Percentiles rank a stretch among this genome's conserved stretches.
These are phyloP conservation scores for Eremophila alpestris DNA, from an alignment of 2,797 vertebrate genomes.

Conservation along the genomic window DNA sequence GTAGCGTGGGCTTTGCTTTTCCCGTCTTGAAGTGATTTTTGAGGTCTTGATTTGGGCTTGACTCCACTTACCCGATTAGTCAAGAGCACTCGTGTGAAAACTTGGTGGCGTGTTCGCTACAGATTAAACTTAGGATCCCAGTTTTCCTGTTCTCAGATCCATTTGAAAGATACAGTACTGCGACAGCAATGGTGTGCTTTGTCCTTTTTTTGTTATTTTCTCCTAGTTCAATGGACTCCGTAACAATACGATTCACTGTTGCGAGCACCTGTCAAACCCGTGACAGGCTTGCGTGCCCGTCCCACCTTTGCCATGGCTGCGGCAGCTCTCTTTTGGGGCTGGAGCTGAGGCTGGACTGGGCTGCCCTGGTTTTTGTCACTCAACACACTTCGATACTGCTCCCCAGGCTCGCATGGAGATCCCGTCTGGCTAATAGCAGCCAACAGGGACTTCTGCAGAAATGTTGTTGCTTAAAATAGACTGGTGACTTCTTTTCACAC, in stretches of 20 bases:
- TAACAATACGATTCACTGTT: neutral
- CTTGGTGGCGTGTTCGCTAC: neutral
- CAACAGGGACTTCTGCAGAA: conserved; percentile 5
- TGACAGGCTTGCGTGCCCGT: neutral
- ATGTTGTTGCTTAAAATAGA: conserved; percentile 43
- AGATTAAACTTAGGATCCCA: neutral
- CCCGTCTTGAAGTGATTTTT: neutral
- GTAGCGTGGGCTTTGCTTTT: neutral
- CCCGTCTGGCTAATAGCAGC: conserved; percentile 7
- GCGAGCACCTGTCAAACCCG: neutral
- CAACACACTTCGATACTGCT: neutral
- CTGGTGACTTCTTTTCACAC: conserved; percentile 3
- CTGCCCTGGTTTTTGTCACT: conserved; percentile 30
- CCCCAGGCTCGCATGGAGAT: neutral
- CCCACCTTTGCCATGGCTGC: neutral
- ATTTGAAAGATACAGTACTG: neutral
- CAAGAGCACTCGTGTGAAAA: neutral
- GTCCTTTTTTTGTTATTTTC: neutral
- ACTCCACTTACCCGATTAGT: neutral
- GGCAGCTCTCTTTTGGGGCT: neutral
- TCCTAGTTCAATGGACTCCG: neutral
- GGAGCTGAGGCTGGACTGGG: neutral
- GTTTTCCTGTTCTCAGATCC: neutral
- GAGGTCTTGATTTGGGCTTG: conserved; percentile 9
- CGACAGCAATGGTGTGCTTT: neutral